Conservation (phyloP, 2,113 vertebrate genomes). For the Gnathonemus echidnorhynchus region DNA sequence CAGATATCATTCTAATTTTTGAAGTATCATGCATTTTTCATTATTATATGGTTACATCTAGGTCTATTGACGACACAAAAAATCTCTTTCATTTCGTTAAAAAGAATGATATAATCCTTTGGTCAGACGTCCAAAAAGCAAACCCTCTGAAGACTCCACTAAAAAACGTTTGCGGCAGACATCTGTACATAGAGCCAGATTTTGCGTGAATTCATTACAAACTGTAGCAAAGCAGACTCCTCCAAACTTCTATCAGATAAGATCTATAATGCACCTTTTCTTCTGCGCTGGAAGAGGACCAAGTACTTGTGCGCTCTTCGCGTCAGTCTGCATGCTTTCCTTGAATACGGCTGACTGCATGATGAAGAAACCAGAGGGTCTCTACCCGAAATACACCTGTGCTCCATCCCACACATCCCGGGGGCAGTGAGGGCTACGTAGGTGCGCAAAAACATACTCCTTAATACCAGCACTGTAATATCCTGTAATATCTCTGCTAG, state of each 20-base stretch:
- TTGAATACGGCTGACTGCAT: not conserved
- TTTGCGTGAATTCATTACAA: not conserved
- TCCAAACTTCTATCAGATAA: not conserved
- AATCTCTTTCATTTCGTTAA: not conserved
- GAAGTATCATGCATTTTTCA: not conserved
- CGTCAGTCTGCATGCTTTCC: not conserved
- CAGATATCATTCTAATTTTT: not conserved
- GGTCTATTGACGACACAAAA: not conserved
- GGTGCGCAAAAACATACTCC: not conserved
- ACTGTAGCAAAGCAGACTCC: not conserved
- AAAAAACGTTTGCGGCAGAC: conserved; percentile 2
- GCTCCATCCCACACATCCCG: not conserved
- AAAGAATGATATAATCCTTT: not conserved
- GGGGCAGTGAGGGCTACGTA: not conserved
- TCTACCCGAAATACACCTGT: not conserved
- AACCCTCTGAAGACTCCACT: not conserved
- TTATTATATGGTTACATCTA: not conserved
- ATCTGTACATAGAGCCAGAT: not conserved
- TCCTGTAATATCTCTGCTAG: not conserved
- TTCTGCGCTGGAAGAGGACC: not conserved
- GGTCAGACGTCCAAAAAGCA: not conserved
- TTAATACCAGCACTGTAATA: not conserved
- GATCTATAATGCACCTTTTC: not conserved
- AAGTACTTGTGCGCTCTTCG: not conserved
- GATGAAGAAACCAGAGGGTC: not conserved